Evolutionary conservation across 2,888 invertebrate genomes (phyloP), one percentile per base, ranked within the genome.

Genomic region (Penaeus monodon): DNA sequence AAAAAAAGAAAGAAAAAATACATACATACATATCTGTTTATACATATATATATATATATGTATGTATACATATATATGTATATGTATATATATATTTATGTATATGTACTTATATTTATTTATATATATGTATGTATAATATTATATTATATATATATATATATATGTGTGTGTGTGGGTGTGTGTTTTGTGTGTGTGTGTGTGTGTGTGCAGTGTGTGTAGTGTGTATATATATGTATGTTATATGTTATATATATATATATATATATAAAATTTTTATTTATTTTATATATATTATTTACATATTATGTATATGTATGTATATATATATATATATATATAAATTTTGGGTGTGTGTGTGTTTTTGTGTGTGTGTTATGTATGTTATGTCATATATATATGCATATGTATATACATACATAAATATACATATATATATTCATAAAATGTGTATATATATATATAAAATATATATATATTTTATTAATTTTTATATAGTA

Each of bases 121-220:
- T 27, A 76, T 76, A 44, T 76, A 76, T 27, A 17, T 76, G 29
- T 76, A 44, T 76, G 29, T 76, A 44, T 76, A 76, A 44, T 76
- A 76, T 29, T 76, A 76, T 76, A 44, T 76, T 76, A 44, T 1
- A 29, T 33, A 22, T 76, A 33, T 76, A 22, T 29, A n/a, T 76
- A 44, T 76, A 29, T 76, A 44, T 76, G 29, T 76, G 22, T 76
- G 29, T 76, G 22, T 29, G 29, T 76, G 22, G 10, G 29, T 76
- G 22, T 76, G n/a, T 27, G 24, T 77, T 29, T 27, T 44, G 29
- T 76, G 38, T 29, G 29, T 44, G 27, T n/a, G 38, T 38, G 6
- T 38, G 6, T 38, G 6, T 38, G 6, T 38, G 6, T 38, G 1
- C 7, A n/a, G n/a, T n/a, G n/a, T n/a, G n/a, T n/a, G n/a, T n/a